phyloP scores from a whole-genome alignment of 2,113 vertebrate species.

The Notothenia rossii region DNA sequence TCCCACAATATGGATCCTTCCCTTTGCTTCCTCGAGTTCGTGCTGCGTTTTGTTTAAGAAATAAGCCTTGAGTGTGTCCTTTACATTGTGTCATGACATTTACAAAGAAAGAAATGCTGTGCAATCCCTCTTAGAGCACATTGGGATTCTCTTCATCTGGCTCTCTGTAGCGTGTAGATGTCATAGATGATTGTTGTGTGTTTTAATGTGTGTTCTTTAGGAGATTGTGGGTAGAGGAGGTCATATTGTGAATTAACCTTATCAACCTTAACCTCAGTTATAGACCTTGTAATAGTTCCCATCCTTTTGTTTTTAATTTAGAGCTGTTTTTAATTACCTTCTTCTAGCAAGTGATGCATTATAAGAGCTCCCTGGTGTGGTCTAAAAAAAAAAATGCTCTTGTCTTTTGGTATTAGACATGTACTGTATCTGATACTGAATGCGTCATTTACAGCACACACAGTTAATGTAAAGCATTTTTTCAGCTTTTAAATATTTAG shows the following conservation, averaged over 20 bases:
- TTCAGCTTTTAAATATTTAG: constrained; percentile 31
- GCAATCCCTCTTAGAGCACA: constrained; percentile 56
- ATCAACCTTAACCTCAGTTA: background rate
- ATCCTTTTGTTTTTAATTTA: background rate
- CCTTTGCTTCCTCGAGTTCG: constrained; percentile 25
- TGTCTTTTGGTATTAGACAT: background rate
- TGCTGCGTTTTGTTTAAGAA: background rate
- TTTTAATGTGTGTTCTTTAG: constrained; percentile 7
- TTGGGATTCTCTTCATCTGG: constrained; percentile 33
- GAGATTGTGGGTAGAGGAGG: background rate
- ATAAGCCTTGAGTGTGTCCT: background rate
- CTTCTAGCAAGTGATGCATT: constrained; percentile 26
- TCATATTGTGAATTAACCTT: constrained; percentile 12
- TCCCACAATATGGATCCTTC: constrained; percentile 5
- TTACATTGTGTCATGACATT: constrained; percentile 42
- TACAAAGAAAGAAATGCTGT: constrained; percentile 43
- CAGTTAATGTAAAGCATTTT: constrained; percentile 49
- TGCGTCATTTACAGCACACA: background rate
- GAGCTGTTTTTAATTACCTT: constrained; percentile 19
- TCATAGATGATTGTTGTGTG: constrained; percentile 20
- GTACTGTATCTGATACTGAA: constrained; percentile 8
- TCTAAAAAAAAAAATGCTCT: constrained; percentile 11
- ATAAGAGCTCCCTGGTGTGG: constrained; percentile 21
- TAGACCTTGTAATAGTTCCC: constrained; percentile 9
- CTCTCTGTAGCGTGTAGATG: constrained; percentile 42